Conservation (phyloP, 2,888 invertebrate genomes). For the Eupelmus urozonus region DNA sequence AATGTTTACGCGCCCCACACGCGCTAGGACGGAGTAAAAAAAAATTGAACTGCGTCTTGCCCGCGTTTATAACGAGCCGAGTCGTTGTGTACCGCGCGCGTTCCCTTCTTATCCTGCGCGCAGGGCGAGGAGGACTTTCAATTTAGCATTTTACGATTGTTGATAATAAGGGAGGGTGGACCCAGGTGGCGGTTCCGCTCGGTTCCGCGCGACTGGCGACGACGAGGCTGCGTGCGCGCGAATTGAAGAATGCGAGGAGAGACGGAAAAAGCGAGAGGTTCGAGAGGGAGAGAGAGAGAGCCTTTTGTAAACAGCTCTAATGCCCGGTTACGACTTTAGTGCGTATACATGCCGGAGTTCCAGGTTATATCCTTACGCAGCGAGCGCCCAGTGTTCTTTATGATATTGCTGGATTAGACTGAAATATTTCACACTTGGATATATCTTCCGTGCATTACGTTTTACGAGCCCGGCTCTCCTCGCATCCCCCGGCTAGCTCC, state of each 20-base stretch:
- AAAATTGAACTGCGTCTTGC: slow-evolving; percentile 43
- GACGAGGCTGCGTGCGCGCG: neutral
- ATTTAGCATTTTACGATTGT: slow-evolving; percentile 77
- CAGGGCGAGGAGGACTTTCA: slow-evolving; percentile 74
- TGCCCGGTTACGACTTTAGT: slow-evolving; percentile 75
- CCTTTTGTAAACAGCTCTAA: slow-evolving; percentile 77
- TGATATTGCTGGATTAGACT: slow-evolving; percentile 77
- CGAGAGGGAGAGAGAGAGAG: slow-evolving; percentile 66
- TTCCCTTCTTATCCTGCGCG: slow-evolving; percentile 3
- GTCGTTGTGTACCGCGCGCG: neutral
- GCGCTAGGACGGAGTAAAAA: neutral
- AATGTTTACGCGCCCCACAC: slow-evolving; percentile 58
- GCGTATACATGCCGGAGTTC: neutral
- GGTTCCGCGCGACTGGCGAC: slow-evolving; percentile 63
- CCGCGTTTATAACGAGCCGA: slow-evolving; percentile 36
- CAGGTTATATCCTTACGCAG: neutral
- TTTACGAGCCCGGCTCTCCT: slow-evolving; percentile 70
- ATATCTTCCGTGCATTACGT: slow-evolving; percentile 74
- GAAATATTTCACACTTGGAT: slow-evolving; percentile 77
- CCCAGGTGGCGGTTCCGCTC: slow-evolving; percentile 73
- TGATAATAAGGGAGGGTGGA: slow-evolving; percentile 75
- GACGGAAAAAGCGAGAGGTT: slow-evolving; percentile 10
- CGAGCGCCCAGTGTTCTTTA: slow-evolving; percentile 72
- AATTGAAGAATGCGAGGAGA: slow-evolving; percentile 27
- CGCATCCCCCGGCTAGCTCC: slow-evolving; percentile 30